phyloP scores from a whole-genome alignment of 2,113 vertebrate genomes.

The Syngnathoides biaculeatus region DNA sequence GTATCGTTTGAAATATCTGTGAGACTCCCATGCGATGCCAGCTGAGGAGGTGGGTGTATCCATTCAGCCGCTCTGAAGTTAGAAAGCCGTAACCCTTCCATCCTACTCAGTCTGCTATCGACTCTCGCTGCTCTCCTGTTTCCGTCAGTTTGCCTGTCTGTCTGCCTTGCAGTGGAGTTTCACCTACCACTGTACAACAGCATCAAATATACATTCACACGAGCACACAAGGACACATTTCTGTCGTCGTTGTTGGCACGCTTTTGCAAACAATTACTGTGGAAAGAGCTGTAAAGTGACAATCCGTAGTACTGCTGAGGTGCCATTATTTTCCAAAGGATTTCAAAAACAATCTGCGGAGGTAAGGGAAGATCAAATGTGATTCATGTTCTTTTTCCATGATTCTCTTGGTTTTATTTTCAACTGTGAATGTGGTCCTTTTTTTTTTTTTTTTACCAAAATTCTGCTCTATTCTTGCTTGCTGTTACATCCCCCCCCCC shows the following conservation, averaged over 20 bases:
- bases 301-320: conserved; percentile 4
- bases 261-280: conserved; percentile 10
- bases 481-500: neutral
- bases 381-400: neutral
- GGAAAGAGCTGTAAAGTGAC: conserved; percentile 18
- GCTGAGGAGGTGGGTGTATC: conserved; percentile 62
- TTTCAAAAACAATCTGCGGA: conserved; percentile 40
- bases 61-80: conserved; percentile 54
- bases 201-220: conserved; percentile 43
- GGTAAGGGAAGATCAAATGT: conserved; percentile 47
- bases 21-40: conserved; percentile 40
- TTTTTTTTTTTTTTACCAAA: neutral
- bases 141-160: conserved; percentile 53
- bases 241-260: conserved; percentile 8
- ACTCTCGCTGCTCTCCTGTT: conserved; percentile 48
- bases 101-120: conserved; percentile 66
- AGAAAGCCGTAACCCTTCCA: conserved; percentile 44
- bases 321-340: conserved; percentile 35
- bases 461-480: neutral
- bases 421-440: neutral
- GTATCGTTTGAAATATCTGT: conserved; percentile 36
- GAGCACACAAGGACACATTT: conserved; percentile 11
- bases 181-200: conserved; percentile 39
- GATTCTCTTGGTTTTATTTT: neutral
- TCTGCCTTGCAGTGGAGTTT: conserved; percentile 47